Percentiles rank a stretch among this genome's conserved stretches.
phyloP scores from a whole-genome alignment of 2,113 vertebrate species.

The Psephotus haematonotus region DNA sequence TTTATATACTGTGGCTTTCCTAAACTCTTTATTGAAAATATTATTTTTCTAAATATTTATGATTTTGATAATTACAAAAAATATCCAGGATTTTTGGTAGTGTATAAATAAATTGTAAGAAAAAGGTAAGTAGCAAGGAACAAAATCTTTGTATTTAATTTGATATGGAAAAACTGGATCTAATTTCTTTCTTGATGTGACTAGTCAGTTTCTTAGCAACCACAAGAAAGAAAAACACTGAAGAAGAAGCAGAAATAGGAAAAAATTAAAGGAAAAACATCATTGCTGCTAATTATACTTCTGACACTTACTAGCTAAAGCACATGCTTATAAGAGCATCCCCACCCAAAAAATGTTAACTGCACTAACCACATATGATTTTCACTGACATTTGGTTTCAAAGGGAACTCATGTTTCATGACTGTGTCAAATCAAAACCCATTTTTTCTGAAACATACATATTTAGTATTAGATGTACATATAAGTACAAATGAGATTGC shows the following conservation, averaged over 20 bases:
- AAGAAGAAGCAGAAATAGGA: not conserved
- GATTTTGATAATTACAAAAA: not conserved
- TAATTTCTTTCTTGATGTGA: not conserved
- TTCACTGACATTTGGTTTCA: not conserved
- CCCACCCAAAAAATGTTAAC: not conserved
- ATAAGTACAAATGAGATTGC: not conserved
- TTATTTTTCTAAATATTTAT: not conserved
- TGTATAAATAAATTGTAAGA: not conserved
- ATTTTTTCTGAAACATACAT: not conserved
- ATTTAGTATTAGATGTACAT: not conserved
- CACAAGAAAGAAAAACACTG: not conserved
- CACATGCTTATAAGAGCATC: not conserved
- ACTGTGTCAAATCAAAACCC: not conserved
- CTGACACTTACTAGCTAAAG: not conserved
- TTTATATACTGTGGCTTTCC: not conserved
- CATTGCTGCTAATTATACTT: not conserved
- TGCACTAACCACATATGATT: not conserved
- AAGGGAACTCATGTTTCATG: not conserved
- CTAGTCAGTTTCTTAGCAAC: not conserved
- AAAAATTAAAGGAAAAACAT: not conserved
- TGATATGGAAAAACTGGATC: not conserved
- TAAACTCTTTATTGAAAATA: not conserved
- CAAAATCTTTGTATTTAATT: not conserved
- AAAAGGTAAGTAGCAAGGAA: not conserved
- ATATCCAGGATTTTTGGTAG: not conserved